Evolutionary conservation across 2,797 vertebrate species (phyloP), one percentile per base, ranked within the genome.

Genomic region (Eremophila alpestris): DNA sequence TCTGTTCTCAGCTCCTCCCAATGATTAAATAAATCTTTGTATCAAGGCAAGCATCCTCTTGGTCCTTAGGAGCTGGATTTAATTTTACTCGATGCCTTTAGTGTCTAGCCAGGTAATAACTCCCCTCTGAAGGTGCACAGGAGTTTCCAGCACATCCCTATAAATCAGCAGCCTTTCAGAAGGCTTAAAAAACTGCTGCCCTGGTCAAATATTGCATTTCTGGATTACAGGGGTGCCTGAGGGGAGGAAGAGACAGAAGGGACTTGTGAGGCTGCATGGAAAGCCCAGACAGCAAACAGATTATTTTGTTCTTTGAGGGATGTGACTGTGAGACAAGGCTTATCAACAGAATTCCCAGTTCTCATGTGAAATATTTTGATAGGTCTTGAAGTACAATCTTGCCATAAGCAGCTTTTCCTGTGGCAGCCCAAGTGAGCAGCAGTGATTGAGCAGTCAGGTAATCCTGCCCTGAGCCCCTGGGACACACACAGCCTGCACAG

Each of bases 371-470:
- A 87, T 84, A 92, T 89, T 94, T 84, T 82, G 92, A 20, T 92
- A 87, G 84, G 58, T 76, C 89, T 56, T 92, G 77, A 95, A 93
- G 93, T n/a, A 67, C 70, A 82, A 55, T 67, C 83, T 84, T 87
- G 83, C 88, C 86, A 46, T 79, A 92, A 94, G 91, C 89, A 95
- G 92, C 88, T 95, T 93, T 92, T 78, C 67, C 71, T 94, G 52
- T 67, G 95, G 93, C 92, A 93, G 91, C 46, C 29, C 1, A 32
- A 52, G 84, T 14, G 87, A 95, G 93, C 56, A 87, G 79, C 56
- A 75, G 83, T 27, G 93, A 91, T 3, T 26, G 91, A 91, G 85
- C 91, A 78, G 76, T 12, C 30, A 49, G 83, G 70, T 82, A 90
- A 90, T 93, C 93, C 81, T 90, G 40, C 80, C 86, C 45, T 20